phyloP scores from a whole-genome alignment of 2,797 vertebrate species.

The Nannoperca australis region DNA sequence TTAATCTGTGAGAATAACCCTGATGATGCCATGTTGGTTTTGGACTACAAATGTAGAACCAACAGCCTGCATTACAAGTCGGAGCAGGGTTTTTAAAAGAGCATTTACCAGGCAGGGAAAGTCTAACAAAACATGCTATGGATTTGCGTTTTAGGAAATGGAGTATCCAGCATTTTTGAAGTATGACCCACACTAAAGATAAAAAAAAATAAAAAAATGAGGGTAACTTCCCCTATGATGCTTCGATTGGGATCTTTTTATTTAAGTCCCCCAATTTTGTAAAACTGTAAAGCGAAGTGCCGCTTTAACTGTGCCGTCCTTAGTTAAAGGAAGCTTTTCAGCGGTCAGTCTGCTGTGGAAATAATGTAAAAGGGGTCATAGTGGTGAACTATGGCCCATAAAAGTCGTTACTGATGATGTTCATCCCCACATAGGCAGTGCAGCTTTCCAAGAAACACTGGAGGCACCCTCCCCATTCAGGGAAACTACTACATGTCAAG shows the following conservation, averaged over 20 bases:
- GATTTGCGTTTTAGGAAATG: not conserved
- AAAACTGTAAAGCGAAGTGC: not conserved
- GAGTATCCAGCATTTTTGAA: not conserved
- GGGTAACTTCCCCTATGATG: not conserved
- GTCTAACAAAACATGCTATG: not conserved
- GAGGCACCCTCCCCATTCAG: conserved; percentile 17
- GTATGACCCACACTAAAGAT: not conserved
- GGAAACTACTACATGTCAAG: conserved; percentile 40
- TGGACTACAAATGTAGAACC: not conserved
- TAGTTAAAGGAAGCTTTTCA: not conserved
- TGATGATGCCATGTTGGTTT: not conserved
- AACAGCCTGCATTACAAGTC: not conserved
- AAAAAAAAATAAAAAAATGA: no score
- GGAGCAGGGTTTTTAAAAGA: not conserved
- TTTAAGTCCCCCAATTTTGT: not conserved
- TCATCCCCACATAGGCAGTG: not conserved
- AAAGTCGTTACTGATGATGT: conserved; percentile 12
- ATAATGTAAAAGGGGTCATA: not conserved
- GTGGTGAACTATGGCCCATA: conserved; percentile 15
- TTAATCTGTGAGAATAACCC: no score
- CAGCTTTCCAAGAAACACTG: conserved; percentile 62
- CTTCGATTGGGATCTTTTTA: no score
- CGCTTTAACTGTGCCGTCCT: not conserved
- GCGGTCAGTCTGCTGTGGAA: not conserved
- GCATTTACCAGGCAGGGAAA: not conserved